Conservation (phyloP, 2,888 invertebrate genomes). For the Caenorhabditis doughertyi region DNA sequence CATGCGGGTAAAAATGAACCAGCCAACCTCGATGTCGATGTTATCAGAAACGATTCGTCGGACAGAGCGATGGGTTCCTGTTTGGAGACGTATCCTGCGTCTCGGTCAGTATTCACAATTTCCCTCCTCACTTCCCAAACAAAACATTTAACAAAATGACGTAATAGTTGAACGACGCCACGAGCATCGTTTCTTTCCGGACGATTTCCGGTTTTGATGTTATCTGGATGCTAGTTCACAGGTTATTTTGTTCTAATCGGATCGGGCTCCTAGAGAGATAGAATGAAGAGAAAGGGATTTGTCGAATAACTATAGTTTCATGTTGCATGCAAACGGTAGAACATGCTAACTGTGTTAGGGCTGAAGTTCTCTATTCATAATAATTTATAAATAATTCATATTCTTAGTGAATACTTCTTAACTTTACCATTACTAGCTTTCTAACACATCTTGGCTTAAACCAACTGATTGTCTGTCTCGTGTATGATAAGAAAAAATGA, state of each 20-base stretch:
- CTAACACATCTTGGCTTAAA: neutral
- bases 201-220: conserved; percentile 38
- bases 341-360: no score
- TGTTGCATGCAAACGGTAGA: neutral
- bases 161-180: conserved; percentile 37
- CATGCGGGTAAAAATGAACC: conserved; percentile 55
- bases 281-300: neutral
- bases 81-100: conserved; percentile 48
- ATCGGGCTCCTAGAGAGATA: no score
- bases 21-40: conserved; percentile 36
- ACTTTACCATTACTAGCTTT: conserved; percentile 39
- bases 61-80: conserved; percentile 32
- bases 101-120: conserved; percentile 18
- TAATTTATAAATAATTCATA: neutral
- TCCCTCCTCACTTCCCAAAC: conserved; percentile 1
- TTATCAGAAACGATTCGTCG: conserved; percentile 54
- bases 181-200: conserved; percentile 45
- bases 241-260: conserved; percentile 19
- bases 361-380: no score
- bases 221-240: conserved; percentile 19
- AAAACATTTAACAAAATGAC: conserved; percentile 42
- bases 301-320: neutral
- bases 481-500: conserved; percentile 55
- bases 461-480: conserved; percentile 32
- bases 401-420: neutral